Conservation (phyloP, 2,113 vertebrate genomes). For the Ia io region DNA sequence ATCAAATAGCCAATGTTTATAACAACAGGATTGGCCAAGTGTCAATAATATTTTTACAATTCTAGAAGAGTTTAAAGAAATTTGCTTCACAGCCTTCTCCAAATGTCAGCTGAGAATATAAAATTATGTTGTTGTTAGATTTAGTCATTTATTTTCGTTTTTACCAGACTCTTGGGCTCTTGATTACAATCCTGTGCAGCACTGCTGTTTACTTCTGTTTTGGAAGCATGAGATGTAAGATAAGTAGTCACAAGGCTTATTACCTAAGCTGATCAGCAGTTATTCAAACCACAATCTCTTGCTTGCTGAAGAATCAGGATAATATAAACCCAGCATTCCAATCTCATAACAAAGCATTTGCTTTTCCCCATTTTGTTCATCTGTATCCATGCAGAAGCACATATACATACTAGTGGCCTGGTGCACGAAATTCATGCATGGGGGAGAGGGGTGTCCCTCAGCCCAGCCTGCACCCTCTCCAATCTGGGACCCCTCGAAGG, state of each 20-base stretch:
- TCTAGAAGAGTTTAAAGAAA: neutral
- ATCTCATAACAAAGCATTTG: neutral
- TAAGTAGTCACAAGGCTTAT: neutral
- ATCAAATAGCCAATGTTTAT: neutral
- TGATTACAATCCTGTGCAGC: neutral
- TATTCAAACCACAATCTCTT: constrained; percentile 8
- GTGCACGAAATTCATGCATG: no score
- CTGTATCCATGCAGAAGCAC: neutral
- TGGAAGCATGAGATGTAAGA: neutral
- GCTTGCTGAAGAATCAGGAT: neutral
- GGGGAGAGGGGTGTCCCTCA: no score
- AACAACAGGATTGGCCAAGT: neutral
- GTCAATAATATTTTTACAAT: neutral
- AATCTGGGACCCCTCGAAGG: no score
- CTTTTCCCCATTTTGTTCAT: constrained; percentile 35
- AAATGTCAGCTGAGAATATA: constrained; percentile 25
- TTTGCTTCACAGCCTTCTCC: neutral
- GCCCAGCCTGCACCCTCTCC: no score
- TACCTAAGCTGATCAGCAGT: constrained; percentile 15
- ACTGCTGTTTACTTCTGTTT: neutral
- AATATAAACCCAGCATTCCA: constrained; percentile 34
- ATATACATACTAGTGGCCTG: neutral
- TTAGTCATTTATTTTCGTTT: constrained; percentile 10
- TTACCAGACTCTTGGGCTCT: neutral
- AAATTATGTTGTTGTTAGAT: constrained; percentile 5